A percentile compares a stretch with the other conserved stretches of the same genome.
Evolutionary conservation across 2,888 invertebrate species (phyloP).

Genomic region (Aspidiotus destructor): DNA sequence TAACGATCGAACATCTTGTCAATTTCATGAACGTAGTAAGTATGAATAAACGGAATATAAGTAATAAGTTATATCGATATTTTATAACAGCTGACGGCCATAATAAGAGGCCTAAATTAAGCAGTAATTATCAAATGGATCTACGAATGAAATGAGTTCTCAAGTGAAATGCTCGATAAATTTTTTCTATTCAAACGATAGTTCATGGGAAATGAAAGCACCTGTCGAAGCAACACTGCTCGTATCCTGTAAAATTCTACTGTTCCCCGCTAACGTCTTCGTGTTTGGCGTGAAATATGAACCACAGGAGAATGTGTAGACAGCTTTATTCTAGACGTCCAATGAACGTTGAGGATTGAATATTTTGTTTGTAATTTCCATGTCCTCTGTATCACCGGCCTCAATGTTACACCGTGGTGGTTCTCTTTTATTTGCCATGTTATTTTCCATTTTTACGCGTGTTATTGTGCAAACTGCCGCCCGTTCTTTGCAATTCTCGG

Average conservation of each 20-base stretch:
- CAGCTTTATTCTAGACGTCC: conserved; percentile 18
- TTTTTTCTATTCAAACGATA: no score
- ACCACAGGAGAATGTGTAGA: not conserved
- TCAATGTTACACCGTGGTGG: conserved; percentile 25
- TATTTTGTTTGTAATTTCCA: conserved; percentile 13
- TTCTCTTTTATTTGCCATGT: conserved; percentile 18
- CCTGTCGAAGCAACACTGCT: not conserved
- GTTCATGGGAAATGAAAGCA: no score
- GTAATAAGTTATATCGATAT: no score
- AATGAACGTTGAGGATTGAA: conserved; percentile 18
- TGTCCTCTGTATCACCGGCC: conserved; percentile 25
- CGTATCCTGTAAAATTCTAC: not conserved
- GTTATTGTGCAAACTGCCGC: conserved; percentile 20
- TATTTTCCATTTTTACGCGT: conserved; percentile 17
- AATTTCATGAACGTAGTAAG: no score
- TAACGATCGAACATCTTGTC: no score
- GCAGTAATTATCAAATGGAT: no score
- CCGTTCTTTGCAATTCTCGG: not conserved
- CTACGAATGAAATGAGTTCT: no score
- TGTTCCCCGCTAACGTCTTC: not conserved
- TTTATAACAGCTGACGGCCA: no score
- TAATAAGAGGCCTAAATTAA: no score
- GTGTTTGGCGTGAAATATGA: no score
- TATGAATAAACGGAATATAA: no score
- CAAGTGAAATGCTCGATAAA: no score